Conservation (phyloP, 2,113 vertebrate genomes). For the Phylloscopus whistleri region DNA sequence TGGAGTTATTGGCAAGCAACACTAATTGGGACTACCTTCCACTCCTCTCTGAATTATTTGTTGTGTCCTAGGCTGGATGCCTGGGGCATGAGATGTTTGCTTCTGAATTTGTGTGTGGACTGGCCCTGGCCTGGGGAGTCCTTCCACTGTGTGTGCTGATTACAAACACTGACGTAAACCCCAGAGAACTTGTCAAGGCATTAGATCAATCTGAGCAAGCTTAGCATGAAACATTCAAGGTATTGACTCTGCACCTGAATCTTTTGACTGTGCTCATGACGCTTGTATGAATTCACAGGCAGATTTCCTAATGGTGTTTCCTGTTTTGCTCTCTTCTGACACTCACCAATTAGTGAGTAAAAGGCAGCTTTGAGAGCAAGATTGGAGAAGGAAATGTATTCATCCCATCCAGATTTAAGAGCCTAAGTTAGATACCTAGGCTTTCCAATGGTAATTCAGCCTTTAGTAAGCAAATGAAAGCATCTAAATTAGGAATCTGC, state of each 20-base stretch:
- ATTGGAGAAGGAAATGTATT: not conserved
- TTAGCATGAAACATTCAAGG: not conserved
- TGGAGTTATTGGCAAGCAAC: not conserved
- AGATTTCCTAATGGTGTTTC: not conserved
- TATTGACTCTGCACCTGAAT: not conserved
- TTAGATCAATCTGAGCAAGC: not conserved
- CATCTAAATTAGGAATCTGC: not conserved
- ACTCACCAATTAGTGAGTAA: not conserved
- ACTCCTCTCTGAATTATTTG: not conserved
- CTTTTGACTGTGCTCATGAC: not conserved
- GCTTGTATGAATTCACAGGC: not conserved
- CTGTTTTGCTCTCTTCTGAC: not conserved
- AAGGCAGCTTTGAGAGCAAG: not conserved
- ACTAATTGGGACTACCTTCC: not conserved
- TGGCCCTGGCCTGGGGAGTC: not conserved
- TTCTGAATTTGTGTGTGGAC: not conserved
- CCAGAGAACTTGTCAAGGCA: not conserved
- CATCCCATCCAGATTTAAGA: not conserved
- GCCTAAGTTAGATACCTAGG: not conserved
- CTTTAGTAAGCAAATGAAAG: not conserved
- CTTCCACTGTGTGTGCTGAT: not conserved
- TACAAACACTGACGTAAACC: not conserved
- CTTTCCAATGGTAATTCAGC: conserved; percentile 2
- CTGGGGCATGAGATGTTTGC: not conserved
- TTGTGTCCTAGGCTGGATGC: not conserved